phyloP scores from a whole-genome alignment of 2,797 vertebrate species.

The Neosilurus mollespiculum region DNA sequence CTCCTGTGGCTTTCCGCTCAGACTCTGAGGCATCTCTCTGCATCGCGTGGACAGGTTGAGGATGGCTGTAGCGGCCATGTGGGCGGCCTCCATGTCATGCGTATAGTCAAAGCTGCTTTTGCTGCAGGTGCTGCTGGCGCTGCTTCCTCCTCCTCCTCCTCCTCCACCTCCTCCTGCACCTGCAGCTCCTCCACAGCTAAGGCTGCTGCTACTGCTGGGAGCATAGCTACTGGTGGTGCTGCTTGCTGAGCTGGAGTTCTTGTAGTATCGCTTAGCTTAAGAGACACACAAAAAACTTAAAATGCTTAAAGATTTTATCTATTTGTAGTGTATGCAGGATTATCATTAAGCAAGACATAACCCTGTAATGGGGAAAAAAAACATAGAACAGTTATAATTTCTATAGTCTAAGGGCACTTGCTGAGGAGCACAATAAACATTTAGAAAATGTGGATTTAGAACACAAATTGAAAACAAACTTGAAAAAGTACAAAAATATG shows the following conservation, averaged over 20 bases:
- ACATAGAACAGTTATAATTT: neutral
- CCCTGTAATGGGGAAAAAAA: neutral
- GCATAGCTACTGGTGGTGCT: conserved; percentile 98
- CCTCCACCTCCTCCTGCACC: conserved; percentile 73
- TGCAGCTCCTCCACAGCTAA: conserved; percentile 86
- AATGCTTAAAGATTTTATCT: neutral
- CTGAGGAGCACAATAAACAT: neutral
- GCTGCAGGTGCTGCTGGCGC: conserved; percentile 98
- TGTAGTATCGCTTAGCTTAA: conserved; percentile 95
- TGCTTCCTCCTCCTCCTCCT: conserved; percentile 85
- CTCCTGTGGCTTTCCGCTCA: conserved; percentile 91
- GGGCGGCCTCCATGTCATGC: conserved; percentile 95
- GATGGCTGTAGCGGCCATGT: conserved; percentile 98
- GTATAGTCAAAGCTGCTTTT: conserved; percentile 99
- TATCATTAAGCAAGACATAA: neutral
- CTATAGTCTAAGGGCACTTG: neutral
- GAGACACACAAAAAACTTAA: conserved; percentile 67
- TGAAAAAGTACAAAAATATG: neutral
- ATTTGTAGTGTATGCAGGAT: neutral
- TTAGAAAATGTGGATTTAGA: neutral
- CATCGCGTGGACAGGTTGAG: conserved; percentile 97
- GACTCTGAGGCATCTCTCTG: conserved; percentile 94
- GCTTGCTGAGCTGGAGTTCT: conserved; percentile 96
- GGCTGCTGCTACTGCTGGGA: conserved; percentile 94
- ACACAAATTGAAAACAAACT: neutral